These are phyloP conservation scores for Therioaphis trifolii DNA, from an alignment of 2,888 invertebrate species.

Conservation along the genomic window DNA sequence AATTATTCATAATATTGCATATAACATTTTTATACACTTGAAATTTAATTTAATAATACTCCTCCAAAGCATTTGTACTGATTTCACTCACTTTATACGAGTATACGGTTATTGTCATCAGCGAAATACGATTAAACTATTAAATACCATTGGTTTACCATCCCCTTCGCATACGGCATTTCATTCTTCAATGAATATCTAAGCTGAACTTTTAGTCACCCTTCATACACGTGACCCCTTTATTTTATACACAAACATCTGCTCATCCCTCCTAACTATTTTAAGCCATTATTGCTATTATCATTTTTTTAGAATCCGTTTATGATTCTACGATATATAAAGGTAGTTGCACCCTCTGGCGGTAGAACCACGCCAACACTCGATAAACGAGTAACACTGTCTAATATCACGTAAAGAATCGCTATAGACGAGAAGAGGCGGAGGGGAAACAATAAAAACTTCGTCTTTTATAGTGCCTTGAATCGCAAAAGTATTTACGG, in stretches of 20 bases:
- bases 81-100: too few species aligned
- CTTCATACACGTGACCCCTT: conserved; percentile 47
- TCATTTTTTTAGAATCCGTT: conserved; percentile 21
- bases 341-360: neutral
- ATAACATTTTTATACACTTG: too few species aligned
- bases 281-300: conserved; percentile 28
- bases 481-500: conserved; percentile 53
- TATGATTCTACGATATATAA: neutral
- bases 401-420: conserved; percentile 24
- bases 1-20: neutral
- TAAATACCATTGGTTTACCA: conserved; percentile 25
- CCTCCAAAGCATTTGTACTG: neutral
- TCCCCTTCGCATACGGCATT: neutral
- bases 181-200: conserved; percentile 41
- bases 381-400: neutral
- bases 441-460: conserved; percentile 47
- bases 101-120: neutral
- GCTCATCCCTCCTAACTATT: conserved; percentile 16
- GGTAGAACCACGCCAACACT: neutral
- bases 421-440: neutral
- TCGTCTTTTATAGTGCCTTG: conserved; percentile 24
- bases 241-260: conserved; percentile 48
- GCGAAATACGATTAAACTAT: conserved; percentile 10
- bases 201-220: conserved; percentile 42
- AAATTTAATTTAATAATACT: neutral